phyloP scores from a whole-genome alignment of 2,888 invertebrate genomes.

The Coleophora deauratella region DNA sequence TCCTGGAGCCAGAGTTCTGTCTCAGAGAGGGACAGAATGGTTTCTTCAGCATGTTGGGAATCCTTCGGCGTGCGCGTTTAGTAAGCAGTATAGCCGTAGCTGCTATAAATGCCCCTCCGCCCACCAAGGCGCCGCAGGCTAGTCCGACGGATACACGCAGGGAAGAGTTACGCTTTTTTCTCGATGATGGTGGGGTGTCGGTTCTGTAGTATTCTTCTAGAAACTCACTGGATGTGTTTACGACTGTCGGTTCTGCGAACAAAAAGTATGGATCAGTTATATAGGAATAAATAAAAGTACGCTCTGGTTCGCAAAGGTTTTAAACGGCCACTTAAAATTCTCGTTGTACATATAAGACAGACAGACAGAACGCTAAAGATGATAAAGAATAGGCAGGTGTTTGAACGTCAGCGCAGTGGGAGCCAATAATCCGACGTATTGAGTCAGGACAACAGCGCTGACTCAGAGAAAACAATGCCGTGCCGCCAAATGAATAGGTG shows the following conservation, averaged over 20 bases:
- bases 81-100: conserved; percentile 79
- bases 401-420: background rate
- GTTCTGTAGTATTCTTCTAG: conserved; percentile 77
- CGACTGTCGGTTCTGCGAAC: conserved; percentile 62
- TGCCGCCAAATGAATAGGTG: conserved; percentile 57
- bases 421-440: conserved; percentile 8
- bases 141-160: conserved; percentile 62
- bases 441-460: conserved; percentile 33
- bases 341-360: too few species aligned
- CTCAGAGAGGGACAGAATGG: conserved; percentile 59
- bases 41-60: conserved; percentile 61
- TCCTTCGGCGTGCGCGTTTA: conserved; percentile 48
- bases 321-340: too few species aligned
- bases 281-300: background rate
- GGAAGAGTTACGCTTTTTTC: conserved; percentile 63
- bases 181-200: conserved; percentile 51
- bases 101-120: conserved; percentile 75
- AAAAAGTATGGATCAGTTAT: too few species aligned
- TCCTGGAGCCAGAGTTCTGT: conserved; percentile 46
- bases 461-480: conserved; percentile 43
- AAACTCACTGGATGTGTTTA: conserved; percentile 76
- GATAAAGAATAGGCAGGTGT: too few species aligned
- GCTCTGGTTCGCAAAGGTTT: too few species aligned
- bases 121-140: conserved; percentile 55
- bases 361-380: too few species aligned